These are phyloP conservation scores for Panzeria rudis DNA, from an alignment of 2,888 invertebrate genomes.

Conservation along the genomic window DNA sequence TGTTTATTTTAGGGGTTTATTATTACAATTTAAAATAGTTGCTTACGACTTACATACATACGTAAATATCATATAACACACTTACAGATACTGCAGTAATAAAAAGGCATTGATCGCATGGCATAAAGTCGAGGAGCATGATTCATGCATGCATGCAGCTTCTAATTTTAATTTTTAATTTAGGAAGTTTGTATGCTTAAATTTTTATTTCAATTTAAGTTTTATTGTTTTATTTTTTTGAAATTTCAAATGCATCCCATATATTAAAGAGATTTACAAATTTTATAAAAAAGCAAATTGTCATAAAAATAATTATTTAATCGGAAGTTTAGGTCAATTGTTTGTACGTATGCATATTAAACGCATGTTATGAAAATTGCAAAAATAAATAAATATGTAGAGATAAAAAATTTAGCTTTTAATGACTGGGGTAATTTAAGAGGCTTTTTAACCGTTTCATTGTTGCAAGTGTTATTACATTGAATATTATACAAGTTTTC, in stretches of 20 bases:
- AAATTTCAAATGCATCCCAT: not conserved
- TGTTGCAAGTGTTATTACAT: not conserved
- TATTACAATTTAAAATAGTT: constrained; percentile 48
- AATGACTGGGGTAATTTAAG: constrained; percentile 36
- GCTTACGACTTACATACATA: not conserved
- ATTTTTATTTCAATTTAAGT: constrained; percentile 1
- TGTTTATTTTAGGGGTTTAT: constrained; percentile 44
- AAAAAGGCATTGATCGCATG: constrained; percentile 1
- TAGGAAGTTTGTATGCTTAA: constrained; percentile 32
- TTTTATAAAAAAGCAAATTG: constrained; percentile 1
- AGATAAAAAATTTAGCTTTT: constrained; percentile 2
- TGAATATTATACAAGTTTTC: constrained; percentile 26
- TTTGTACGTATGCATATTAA: not conserved
- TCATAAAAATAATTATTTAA: constrained; percentile 57
- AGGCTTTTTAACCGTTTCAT: not conserved
- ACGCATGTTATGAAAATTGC: constrained; percentile 19
- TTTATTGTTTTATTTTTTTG: constrained; percentile 21
- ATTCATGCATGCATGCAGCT: constrained; percentile 6
- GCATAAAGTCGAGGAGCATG: constrained; percentile 17
- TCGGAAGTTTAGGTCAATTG: constrained; percentile 60
- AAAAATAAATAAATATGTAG: not conserved
- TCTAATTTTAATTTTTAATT: constrained; percentile 9
- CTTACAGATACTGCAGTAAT: not conserved
- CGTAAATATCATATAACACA: not conserved
- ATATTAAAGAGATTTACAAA: not conserved